Evolutionary conservation across 2,888 invertebrate genomes (phyloP), one percentile per base, ranked within the genome.

Genomic region (Aspidiotus destructor): DNA sequence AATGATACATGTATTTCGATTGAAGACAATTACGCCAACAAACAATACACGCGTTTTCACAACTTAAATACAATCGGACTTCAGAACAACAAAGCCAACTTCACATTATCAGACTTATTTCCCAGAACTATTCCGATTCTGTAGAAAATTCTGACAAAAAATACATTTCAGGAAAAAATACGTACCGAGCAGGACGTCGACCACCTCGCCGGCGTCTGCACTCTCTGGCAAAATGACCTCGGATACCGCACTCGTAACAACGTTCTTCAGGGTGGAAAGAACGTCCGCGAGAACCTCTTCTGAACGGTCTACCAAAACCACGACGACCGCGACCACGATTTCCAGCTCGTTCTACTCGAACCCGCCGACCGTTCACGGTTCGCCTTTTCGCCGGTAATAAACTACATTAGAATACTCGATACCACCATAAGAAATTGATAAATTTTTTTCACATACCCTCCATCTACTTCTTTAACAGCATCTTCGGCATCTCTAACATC

Each of bases 201-300:
- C 71, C 67, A 42, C 71, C 67, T 57, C 70, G 54, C 70, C 79
- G 76, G 70, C 81, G 78, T 70, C 86, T 84, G 78, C 95, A 94
- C 77, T 95, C 92, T 73, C 94, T 84, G 65, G 94, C 94, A 78
- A 93, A 94, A 77, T 95, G 94, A 9, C 95, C 95, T 72, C 92
- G 83, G 75, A 92, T 92, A 52, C 94, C 94, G 79, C 95, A 95
- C 76, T 94, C 93, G 76, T 94, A 95, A 78, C 95, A 95, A 71
- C 91, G 86, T 79, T 94, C 94, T 75, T 92, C 92, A 10, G 92
- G 90, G 73, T 92, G 88, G 75, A 91, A 88, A 17, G 91, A 87
- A 62, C 86, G 80, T n/a, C 86, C 86, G 52, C 81, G 77, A 28
- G 28, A 28, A 9, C 70, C 62, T 52, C 62, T 48, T 16, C 69